Evolutionary conservation across 2,797 vertebrate species (phyloP).

Genomic region (Lepus oiostolus): DNA sequence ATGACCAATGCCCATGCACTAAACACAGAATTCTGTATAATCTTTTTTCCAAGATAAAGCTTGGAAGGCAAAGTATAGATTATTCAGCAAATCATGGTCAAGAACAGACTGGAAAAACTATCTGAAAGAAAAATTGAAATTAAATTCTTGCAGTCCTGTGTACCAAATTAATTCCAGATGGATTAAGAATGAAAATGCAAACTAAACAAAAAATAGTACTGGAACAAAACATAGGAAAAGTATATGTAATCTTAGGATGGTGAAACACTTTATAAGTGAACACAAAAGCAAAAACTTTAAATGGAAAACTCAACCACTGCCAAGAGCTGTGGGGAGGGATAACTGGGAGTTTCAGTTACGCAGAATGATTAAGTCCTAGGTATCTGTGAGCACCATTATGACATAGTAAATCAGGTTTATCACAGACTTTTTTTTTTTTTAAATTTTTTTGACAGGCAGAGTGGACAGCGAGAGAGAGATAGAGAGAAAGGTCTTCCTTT

Average conservation of each 20-base stretch:
- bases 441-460: no score
- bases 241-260: not conserved
- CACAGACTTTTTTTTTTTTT: not conserved
- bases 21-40: not conserved
- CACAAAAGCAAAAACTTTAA: conserved; percentile 47
- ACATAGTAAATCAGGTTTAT: not conserved
- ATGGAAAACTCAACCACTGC: conserved; percentile 4
- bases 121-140: conserved; percentile 42
- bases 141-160: conserved; percentile 26
- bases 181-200: conserved; percentile 50
- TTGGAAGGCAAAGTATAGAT: conserved; percentile 57
- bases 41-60: conserved; percentile 39
- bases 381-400: not conserved
- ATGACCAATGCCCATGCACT: no score
- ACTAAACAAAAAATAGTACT: conserved; percentile 40
- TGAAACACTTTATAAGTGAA: conserved; percentile 58
- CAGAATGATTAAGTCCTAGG: not conserved
- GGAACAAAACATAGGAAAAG: conserved; percentile 43
- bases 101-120: conserved; percentile 30
- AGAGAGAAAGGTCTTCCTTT: no score
- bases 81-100: conserved; percentile 38
- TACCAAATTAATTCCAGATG: conserved; percentile 52
- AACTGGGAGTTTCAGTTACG: not conserved
- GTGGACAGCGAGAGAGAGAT: no score
- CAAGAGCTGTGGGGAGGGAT: not conserved